Conservation (phyloP, 2,888 invertebrate species). For the Strigamia maritima region DNA sequence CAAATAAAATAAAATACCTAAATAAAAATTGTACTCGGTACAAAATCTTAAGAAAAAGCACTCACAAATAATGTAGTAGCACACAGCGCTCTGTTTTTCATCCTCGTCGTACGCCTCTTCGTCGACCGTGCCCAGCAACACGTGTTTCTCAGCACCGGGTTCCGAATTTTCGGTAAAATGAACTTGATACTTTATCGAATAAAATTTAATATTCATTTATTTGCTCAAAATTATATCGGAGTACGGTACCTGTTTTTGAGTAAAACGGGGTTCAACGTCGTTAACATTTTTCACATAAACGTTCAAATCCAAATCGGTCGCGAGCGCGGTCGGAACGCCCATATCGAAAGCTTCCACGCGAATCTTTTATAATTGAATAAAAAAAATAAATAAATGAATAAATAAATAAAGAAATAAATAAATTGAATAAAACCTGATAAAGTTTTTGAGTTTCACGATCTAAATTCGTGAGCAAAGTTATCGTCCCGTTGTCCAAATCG, state of each 20-base stretch:
- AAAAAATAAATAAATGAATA: slow-evolving; percentile 23
- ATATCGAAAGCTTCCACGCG: slow-evolving; percentile 86
- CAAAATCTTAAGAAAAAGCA: too few relatives aligned
- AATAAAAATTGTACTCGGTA: too few relatives aligned
- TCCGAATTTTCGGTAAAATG: slow-evolving; percentile 58
- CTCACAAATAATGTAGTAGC: slow-evolving; percentile 78
- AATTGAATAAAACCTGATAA: slow-evolving; percentile 63
- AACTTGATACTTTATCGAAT: slow-evolving; percentile 40
- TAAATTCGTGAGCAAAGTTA: slow-evolving; percentile 68
- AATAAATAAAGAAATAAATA: slow-evolving; percentile 11
- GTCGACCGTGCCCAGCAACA: slow-evolving; percentile 77
- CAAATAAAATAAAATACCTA: not conserved
- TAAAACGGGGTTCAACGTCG: slow-evolving; percentile 82
- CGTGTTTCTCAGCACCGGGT: slow-evolving; percentile 64
- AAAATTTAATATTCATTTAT: not conserved
- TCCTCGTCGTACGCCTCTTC: slow-evolving; percentile 79
- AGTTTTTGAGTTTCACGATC: slow-evolving; percentile 80
- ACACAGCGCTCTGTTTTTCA: slow-evolving; percentile 72
- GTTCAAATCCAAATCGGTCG: slow-evolving; percentile 80
- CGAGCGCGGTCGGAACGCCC: slow-evolving; percentile 79
- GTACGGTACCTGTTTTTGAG: slow-evolving; percentile 56
- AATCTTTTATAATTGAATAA: too few relatives aligned
- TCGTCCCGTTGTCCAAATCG: slow-evolving; percentile 71
- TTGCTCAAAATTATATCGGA: not conserved
- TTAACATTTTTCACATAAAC: slow-evolving; percentile 85